Evolutionary conservation across 2,888 invertebrate genomes (phyloP).

Genomic region (Smittia aterrima): DNA sequence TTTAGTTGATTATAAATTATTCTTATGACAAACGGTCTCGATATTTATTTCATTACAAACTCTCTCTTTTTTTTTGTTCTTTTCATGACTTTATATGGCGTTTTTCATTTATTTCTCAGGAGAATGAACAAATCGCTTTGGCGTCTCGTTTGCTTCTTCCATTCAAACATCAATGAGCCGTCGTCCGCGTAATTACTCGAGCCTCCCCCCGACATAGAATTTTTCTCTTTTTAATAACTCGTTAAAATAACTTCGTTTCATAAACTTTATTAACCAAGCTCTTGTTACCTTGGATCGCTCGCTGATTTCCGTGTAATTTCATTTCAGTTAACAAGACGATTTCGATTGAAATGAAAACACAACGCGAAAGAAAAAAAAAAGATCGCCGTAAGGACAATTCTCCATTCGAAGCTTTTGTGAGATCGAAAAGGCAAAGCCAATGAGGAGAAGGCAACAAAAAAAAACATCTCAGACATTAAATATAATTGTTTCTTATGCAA

Average conservation of each 20-base stretch:
- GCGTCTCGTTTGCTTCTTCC: neutral
- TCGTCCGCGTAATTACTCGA: neutral
- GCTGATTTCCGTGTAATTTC: neutral
- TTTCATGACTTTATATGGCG: neutral
- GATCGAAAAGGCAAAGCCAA: neutral
- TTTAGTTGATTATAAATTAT: neutral
- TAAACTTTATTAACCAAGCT: neutral
- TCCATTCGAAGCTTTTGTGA: neutral
- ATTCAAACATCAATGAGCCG: conserved; percentile 10
- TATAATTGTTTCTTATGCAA: conserved; percentile 25
- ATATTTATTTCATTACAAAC: conserved; percentile 1
- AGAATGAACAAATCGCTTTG: neutral
- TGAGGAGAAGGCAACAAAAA: neutral
- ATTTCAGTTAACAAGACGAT: conserved; percentile 20
- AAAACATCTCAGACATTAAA: conserved; percentile 21
- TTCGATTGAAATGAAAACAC: conserved; percentile 16
- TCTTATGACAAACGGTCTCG: conserved; percentile 5
- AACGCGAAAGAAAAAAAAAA: neutral
- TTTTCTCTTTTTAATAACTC: conserved; percentile 12
- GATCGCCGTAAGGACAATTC: conserved; percentile 10
- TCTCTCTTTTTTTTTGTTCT: neutral
- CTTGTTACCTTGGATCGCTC: neutral
- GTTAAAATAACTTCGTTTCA: neutral
- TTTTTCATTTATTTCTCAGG: neutral
- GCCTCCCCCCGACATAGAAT: neutral